Evolutionary conservation across 2,797 vertebrate genomes (phyloP), one percentile per base, ranked within the genome.

Genomic region (Ceryle rudis): DNA sequence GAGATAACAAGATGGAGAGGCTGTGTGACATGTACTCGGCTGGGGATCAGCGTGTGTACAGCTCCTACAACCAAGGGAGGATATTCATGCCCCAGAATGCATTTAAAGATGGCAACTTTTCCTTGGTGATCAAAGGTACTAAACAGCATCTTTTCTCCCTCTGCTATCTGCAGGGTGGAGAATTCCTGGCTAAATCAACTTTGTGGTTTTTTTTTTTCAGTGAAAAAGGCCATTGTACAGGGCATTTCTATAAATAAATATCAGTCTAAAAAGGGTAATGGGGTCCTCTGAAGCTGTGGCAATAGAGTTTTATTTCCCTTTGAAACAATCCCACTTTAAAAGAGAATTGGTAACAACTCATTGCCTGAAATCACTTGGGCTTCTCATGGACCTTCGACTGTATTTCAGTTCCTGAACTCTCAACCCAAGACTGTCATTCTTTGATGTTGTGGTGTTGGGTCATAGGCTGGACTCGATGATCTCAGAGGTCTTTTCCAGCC

Each of bases 81-180:
- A 89, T 99, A 28, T 97, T 96, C 74, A 94, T 99, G 92, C 94
- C 98, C 5, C 93, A 97, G 39, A 97, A 98, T 0, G 99, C 99
- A 0, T 99, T 99, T 78, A 97, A 25, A 3, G 98, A 99, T 4
- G 99, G 99, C 85, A 99, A 99, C 98, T 99, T 99, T 98, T 99
- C 99, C 14, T 98, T 99, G 77, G 81, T 99, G 93, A 99, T 99
- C 95, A 98, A 98, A 96, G 98, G 99, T 99, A 97, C 64, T 89
- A 33, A 16, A 3, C 9, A 10, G 35, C 10, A 22, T 35, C 52
- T 33, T 18, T 42, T 67, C 14, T 39, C 28, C 29, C 28, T 13
- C 0, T 23, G 47, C 21, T 17, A 0, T 19, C n/a, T 33, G 71
- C 44, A 51, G 17, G 12, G 12, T 9, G 22, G 29, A 28, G 33